Conservation (phyloP, 2,797 vertebrate genomes). For the Enteromius afrohamiltoni region DNA sequence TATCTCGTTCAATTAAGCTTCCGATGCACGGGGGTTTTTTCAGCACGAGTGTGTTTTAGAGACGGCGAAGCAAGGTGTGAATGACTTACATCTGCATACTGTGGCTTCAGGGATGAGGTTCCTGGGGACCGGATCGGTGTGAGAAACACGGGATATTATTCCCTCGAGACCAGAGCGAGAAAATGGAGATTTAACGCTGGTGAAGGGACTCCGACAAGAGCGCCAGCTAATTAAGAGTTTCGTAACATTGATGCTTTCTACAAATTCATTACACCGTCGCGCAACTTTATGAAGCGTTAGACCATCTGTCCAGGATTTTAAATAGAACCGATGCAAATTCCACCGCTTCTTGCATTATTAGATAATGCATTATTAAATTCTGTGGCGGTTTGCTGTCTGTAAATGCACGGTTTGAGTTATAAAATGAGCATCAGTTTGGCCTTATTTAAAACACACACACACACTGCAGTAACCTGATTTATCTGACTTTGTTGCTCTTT, state of each 20-base stretch:
- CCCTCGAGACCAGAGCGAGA: neutral
- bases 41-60: neutral
- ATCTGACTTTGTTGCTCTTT: neutral
- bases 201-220: neutral
- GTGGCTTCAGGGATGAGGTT: conserved; percentile 12
- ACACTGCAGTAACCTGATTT: neutral
- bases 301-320: neutral
- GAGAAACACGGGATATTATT: neutral
- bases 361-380: neutral
- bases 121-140: neutral
- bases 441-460: neutral
- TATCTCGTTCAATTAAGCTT: conserved; percentile 51
- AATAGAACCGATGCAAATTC: neutral
- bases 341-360: neutral
- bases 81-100: conserved; percentile 17
- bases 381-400: neutral
- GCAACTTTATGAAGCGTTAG: neutral
- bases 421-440: neutral
- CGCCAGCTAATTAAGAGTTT: neutral
- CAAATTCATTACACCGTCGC: neutral
- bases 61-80: conserved; percentile 5
- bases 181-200: neutral
- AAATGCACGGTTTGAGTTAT: neutral
- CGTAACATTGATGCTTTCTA: neutral
- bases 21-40: conserved; percentile 8